Percentiles rank a stretch among this genome's conserved stretches.
phyloP scores from a whole-genome alignment of 2,888 invertebrate genomes.

The Rhingia campestris region DNA sequence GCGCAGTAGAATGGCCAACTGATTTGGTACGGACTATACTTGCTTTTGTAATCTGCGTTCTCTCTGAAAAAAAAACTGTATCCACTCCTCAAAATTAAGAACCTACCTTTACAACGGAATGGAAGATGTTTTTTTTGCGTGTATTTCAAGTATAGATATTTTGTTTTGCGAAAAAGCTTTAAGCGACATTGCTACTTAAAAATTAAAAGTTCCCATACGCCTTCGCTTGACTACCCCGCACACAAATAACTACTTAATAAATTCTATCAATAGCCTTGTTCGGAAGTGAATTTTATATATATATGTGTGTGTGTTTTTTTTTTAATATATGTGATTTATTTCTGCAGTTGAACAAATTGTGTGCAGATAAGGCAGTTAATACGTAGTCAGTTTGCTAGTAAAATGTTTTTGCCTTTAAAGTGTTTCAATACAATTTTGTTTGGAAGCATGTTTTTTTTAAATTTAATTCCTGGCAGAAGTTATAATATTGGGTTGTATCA shows the following conservation, averaged over 20 bases:
- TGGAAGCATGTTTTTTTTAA: background rate
- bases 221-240: slow-evolving; percentile 26
- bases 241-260: slow-evolving; percentile 52
- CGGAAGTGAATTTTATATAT: slow-evolving; percentile 50
- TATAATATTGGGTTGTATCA: background rate
- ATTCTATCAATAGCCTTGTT: slow-evolving; percentile 38
- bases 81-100: too few species aligned
- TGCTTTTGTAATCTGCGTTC: too few species aligned
- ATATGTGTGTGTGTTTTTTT: background rate
- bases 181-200: slow-evolving; percentile 40
- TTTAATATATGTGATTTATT: slow-evolving; percentile 10
- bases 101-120: background rate
- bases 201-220: slow-evolving; percentile 20
- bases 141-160: background rate
- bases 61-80: too few species aligned
- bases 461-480: background rate
- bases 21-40: too few species aligned
- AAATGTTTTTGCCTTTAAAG: slow-evolving; percentile 14
- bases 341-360: slow-evolving; percentile 53
- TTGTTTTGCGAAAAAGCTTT: slow-evolving; percentile 43
- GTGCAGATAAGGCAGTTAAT: slow-evolving; percentile 65
- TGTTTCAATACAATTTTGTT: slow-evolving; percentile 7
- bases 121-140: background rate
- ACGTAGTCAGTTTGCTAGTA: slow-evolving; percentile 7
- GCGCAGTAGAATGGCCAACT: too few species aligned